Base-by-base conservation (phyloP, 2,888 invertebrate species). In the Phalera bucephala region DNA sequence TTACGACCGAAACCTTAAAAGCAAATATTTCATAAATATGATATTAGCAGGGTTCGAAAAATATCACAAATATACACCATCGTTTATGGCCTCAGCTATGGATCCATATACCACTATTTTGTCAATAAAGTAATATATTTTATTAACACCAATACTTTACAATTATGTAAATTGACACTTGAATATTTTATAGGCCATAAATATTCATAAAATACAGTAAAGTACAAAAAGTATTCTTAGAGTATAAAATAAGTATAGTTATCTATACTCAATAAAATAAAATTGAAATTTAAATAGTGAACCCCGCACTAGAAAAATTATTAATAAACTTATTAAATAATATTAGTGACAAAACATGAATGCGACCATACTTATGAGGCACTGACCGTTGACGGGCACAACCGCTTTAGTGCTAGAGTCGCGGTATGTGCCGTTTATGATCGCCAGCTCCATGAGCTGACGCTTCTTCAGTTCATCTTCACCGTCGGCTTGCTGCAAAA, bases 401-500 rank as follows among this genome's bases (percentile, higher is more conserved):
- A 94, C 94, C 64, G 95, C 95, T 89, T 97, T 97, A 63, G 95
- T 92, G 80, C 96, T 97, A 44, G 97, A 97, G 87, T 99, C 98
- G 80, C 99, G 94, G 92, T 99, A 99, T 36, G 99, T 99, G 80
- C 99, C 99, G 84, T 99, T 99, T 80, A 99, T 99, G 74, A 99
- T 99, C 73, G 99, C 99, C 81, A 99, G 92, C 90, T 99, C 99
- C 99, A 99, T 99, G 70, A 99, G 92, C 91, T 99, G 99, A 80
- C 99, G 94, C 90, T 99, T 99, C 93, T 99, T 99, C 77, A 99
- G 91, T 86, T 99, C 99, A 90, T 99, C 99, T 92, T 99, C 99
- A 50, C 99, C 99, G 87, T 99, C 99, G 48, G 99, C 98, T 98
- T 99, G 95, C 94, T 95, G 91, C 56, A 82, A 80, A 61, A 28